Evolutionary conservation across 1,140 invertebrate species (phyloP), one percentile per base, ranked within the genome.

Genomic region (Hyles vespertilio): DNA sequence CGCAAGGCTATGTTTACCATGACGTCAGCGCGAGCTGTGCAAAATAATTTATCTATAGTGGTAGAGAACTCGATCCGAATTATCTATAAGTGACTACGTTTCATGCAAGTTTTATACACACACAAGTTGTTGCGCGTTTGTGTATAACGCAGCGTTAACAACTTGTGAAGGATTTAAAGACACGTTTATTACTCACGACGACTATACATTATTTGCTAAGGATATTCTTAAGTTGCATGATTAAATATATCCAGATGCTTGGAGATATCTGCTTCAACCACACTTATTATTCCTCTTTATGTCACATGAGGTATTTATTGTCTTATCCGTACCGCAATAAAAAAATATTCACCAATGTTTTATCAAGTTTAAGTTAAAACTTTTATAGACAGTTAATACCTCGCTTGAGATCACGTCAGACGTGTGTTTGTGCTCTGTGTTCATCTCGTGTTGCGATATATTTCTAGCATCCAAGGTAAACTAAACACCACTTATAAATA

Each of bases 301-400:
- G 1, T 1, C 3, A 40, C 22, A 22, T 1, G 22, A 22, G 22
- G 22, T 22, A 22, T 22, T 22, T 22, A 22, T 22, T 22, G 22
- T 22, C 22, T 22, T 22, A 22, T 22, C 22, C 22, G 22, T 2
- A 22, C 22, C 22, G 36, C 36, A 40, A 40, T 40, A 40, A 40
- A 5, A 8, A 5, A 40, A 40, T 22, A 48, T 48, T 71, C 63
- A 59, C 60, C 56, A 59, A 58, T 62, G 67, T 59, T 68, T 68
- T 71, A 71, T 69, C 69, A 45, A 51, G 34, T 40, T 48, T 43
- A 65, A 61, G 60, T 68, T 65, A 63, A 46, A 63, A 47, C 51
- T 58, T 64, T 66, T 54, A 63, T 59, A 61, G 67, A 58, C 78
- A 79, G 76, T 81, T 66, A 63, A 72, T 63, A 72, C 56, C 51